A percentile compares a stretch with the other conserved stretches of the same genome.
Evolutionary conservation across 2,113 vertebrate genomes (phyloP).

Genomic region (Arothron firmamentum): DNA sequence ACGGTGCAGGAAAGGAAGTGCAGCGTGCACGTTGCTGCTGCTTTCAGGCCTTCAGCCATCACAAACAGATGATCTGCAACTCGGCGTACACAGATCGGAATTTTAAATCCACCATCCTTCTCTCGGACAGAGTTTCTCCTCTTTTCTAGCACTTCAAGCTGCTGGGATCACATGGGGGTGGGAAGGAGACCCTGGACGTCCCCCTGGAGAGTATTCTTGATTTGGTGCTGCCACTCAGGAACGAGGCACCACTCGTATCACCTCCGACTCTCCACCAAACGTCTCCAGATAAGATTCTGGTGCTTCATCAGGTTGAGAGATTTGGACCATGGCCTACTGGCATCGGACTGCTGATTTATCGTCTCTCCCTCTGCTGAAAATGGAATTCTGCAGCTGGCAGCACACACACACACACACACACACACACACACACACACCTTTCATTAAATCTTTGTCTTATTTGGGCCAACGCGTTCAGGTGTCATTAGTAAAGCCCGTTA

Average conservation of each 20-base stretch:
- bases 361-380: conserved; percentile 31
- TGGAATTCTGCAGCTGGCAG: conserved; percentile 37
- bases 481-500: conserved; percentile 26
- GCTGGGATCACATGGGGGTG: conserved; percentile 8
- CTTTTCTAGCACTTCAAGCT: conserved; percentile 6
- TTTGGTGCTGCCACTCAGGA: conserved; percentile 40
- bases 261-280: conserved; percentile 40
- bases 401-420: background rate
- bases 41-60: too few relatives aligned
- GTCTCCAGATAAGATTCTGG: conserved; percentile 63
- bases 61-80: background rate
- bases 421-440: conserved; percentile 14
- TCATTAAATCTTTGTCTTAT: conserved; percentile 43
- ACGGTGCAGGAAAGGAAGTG: conserved; percentile 13
- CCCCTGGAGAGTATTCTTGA: conserved; percentile 29
- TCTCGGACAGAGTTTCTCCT: conserved; percentile 19
- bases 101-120: background rate
- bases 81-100: conserved; percentile 15
- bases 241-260: conserved; percentile 49
- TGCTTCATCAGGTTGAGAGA: conserved; percentile 63
- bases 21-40: background rate
- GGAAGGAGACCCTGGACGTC: conserved; percentile 14
- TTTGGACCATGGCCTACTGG: conserved; percentile 56
- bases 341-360: conserved; percentile 62
- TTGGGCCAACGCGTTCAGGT: conserved; percentile 36